Percentiles rank a stretch among this genome's conserved stretches.
phyloP scores from a whole-genome alignment of 2,888 invertebrate genomes.

The Apamea crenata region DNA sequence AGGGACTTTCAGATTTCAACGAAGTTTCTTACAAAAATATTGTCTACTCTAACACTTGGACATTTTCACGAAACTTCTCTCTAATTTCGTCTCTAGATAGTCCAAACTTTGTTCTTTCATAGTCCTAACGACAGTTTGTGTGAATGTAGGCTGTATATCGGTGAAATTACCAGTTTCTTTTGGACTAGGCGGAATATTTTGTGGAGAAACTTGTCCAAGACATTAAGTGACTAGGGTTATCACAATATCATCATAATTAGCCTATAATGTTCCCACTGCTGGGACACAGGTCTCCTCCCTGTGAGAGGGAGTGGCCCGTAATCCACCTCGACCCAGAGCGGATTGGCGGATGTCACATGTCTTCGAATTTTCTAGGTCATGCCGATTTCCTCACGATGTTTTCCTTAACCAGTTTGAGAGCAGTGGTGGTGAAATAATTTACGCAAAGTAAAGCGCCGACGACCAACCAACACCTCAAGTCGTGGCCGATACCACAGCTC shows the following conservation, averaged over 20 bases:
- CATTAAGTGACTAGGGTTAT: not conserved
- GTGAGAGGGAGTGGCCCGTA: not conserved
- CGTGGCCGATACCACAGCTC: too few species aligned
- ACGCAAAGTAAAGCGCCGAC: not conserved
- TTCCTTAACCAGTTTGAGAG: not conserved
- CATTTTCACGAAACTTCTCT: constrained; percentile 54
- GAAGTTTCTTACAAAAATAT: constrained; percentile 60
- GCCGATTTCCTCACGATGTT: not conserved
- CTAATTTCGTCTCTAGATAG: constrained; percentile 64
- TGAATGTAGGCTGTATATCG: constrained; percentile 44
- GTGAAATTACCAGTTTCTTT: constrained; percentile 43
- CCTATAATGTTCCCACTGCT: not conserved
- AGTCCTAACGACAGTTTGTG: constrained; percentile 49
- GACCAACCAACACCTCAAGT: too few species aligned
- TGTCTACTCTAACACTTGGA: constrained; percentile 60
- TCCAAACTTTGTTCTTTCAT: constrained; percentile 59
- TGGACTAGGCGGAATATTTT: constrained; percentile 14
- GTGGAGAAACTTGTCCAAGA: constrained; percentile 19
- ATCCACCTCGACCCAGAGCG: not conserved
- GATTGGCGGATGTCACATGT: not conserved
- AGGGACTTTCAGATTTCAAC: constrained; percentile 49
- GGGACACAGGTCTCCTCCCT: not conserved
- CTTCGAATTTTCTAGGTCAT: not conserved
- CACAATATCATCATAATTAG: not conserved
- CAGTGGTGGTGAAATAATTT: not conserved